These are phyloP conservation scores for Serranus cabrilla DNA, from an alignment of 2,797 vertebrate genomes.

Conservation along the genomic window DNA sequence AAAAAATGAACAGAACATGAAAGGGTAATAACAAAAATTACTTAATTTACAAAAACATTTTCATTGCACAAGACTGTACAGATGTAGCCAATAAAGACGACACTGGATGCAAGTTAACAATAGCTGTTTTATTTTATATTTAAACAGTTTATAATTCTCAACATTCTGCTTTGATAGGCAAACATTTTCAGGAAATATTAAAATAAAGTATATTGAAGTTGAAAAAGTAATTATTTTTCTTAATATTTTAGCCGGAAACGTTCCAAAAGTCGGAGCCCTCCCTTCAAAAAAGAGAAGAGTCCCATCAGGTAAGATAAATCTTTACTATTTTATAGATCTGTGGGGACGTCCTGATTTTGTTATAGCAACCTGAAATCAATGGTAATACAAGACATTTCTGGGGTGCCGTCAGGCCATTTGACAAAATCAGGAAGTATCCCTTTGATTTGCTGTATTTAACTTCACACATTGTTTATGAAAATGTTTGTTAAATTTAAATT, in stretches of 20 bases:
- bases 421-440: not conserved
- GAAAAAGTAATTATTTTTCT: not conserved
- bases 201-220: not conserved
- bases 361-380: not conserved
- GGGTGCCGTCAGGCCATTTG: not conserved
- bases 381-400: conserved; percentile 3
- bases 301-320: conserved; percentile 90
- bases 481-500: not conserved
- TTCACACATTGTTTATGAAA: not conserved
- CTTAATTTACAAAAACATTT: no score
- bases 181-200: not conserved
- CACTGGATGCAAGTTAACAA: no score
- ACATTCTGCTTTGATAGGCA: not conserved
- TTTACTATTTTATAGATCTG: not conserved
- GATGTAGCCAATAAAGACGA: no score
- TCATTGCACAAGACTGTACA: no score
- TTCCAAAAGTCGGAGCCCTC: conserved; percentile 95
- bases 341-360: not conserved
- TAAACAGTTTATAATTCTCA: no score
- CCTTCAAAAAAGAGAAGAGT: conserved; percentile 97
- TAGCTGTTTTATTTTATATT: no score
- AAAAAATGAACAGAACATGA: no score
- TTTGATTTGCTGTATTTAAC: not conserved
- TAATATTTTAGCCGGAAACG: conserved; percentile 84
- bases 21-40: no score